Base-by-base conservation (phyloP, 2,113 vertebrate genomes). In the Aspiorhynchus laticeps region DNA sequence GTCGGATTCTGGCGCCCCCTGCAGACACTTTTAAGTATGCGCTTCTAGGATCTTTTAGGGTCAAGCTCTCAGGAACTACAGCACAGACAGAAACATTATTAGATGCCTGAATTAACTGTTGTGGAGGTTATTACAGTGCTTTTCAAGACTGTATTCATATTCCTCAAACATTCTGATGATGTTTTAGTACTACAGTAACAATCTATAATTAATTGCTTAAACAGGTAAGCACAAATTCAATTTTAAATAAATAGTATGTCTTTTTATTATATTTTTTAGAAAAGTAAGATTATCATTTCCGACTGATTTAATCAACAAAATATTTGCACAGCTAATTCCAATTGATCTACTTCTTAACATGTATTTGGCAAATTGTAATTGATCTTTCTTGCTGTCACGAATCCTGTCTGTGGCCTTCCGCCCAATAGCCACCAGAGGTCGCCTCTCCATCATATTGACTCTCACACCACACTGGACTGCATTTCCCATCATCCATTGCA, bases 1-100 rank as follows among this genome's bases (percentile, higher is more conserved):
- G 26, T 12, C 80, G 46, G 51, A 91, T 41, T 86, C 89, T 91
- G 6, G 84, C 41, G 0, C 89, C 87, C 53, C 89, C 89, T 9
- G 61, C 83, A 74, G 89, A 90, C n/a, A 93, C 86, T 1, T 33
- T 83, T 48, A 91, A 9, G 3, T 71, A 63, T 5, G 78, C 6
- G 0, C 26, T 17, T 87, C 89, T 43, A 56, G 77, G 17, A 14
- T 78, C 19, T 79, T 73, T 71, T 38, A 87, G 15, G 24, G 69
- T 85, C 26, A 89, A 43, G 10, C 59, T 24, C 56, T 85, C 86
- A 36, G 83, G 56, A 56, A 83, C 88, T 83, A 59, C 4, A 33
- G 46, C 59, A 61, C 9, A 80, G n/a, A 19, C 5, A 63, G 7
- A 41, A 43, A 43, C 38, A 24, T 36, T 7, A 38, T 80, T 28